Percentiles rank a stretch among this genome's conserved stretches.
Conservation (phyloP, 2,888 invertebrate genomes). For the Priocnemis perturbator region DNA sequence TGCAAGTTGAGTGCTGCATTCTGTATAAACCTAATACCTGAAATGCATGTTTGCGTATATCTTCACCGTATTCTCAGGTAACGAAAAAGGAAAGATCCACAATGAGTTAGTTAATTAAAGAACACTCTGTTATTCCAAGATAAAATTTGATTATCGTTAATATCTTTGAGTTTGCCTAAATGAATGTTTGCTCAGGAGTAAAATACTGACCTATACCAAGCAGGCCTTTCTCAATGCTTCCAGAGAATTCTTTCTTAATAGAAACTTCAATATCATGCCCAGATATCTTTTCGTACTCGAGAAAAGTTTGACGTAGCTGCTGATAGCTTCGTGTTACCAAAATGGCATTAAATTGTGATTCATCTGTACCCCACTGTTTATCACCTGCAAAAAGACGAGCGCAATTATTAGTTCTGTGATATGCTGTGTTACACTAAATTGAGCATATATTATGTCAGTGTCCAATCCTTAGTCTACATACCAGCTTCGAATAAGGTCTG, state of each 20-base stretch:
- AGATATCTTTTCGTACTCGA: slow-evolving; percentile 88
- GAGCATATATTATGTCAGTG: background rate
- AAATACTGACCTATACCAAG: slow-evolving; percentile 87
- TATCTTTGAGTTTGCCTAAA: too few relatives aligned
- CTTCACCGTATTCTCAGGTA: too few relatives aligned
- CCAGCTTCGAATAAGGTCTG: slow-evolving; percentile 85
- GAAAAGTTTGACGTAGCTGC: slow-evolving; percentile 89
- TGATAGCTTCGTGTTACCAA: slow-evolving; percentile 92
- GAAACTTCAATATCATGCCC: slow-evolving; percentile 90
- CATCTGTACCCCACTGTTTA: slow-evolving; percentile 93
- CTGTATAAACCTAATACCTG: too few relatives aligned
- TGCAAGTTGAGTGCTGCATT: too few relatives aligned
- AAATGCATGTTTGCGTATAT: too few relatives aligned
- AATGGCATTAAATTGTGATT: slow-evolving; percentile 90
- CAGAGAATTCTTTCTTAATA: slow-evolving; percentile 93
- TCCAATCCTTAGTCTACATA: slow-evolving; percentile 43
- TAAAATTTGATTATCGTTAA: too few relatives aligned
- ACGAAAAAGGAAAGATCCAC: too few relatives aligned
- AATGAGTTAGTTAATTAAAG: too few relatives aligned
- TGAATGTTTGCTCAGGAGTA: background rate
- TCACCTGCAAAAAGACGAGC: slow-evolving; percentile 76
- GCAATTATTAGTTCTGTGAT: background rate
- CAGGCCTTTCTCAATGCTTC: slow-evolving; percentile 89
- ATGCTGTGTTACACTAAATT: background rate
- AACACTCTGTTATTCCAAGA: too few relatives aligned